Evolutionary conservation across 2,888 invertebrate species (phyloP), one percentile per base, ranked within the genome.

Genomic region (Leistus spinibarbis): DNA sequence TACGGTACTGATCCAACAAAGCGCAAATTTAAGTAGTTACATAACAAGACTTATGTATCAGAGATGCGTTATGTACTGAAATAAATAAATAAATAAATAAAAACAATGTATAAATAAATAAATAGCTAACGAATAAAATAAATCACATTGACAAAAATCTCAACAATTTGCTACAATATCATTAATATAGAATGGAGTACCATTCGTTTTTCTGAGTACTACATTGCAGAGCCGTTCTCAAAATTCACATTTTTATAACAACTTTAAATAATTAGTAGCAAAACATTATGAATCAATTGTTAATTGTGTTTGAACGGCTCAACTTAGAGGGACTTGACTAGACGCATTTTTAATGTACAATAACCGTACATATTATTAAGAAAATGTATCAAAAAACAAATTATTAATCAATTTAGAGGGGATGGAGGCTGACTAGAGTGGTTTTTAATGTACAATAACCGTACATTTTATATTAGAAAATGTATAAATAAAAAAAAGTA

Each of bases 151-250:
- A 27, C 64, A 19, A 57, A 70, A 64, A 68, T 77, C 69, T 77
- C 76, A 79, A 77, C 77, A 78, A 77, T 78, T 79, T 76, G 73
- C 78, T 77, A 78, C 71, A 69, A 17, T 60, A 60, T 5, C 22
- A 60, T 20, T 54, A n/a, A n/a, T n/a, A n/a, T n/a, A 7, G 40
- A 40, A 40, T 40, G 40, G 13, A 40, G 7, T 1, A 40, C 1
- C 40, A 40, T 40, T 40, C 40, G 7, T 40, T 40, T 40, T 40
- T 10, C 40, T 40, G 40, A 13, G 40, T 40, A 40, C 40, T 40
- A 40, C 40, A 40, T 40, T 40, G n/a, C n/a, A 10, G 40, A 40
- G 40, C 40, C 40, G 40, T 5, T 40, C 40, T 40, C 40, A 40
- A 40, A 40, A 40, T 13, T 10, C 10, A 40, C 13, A 40, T 40